Evolutionary conservation across 2,113 vertebrate genomes (phyloP), one percentile per base, ranked within the genome.

Genomic region (Myiozetetes cayanensis): DNA sequence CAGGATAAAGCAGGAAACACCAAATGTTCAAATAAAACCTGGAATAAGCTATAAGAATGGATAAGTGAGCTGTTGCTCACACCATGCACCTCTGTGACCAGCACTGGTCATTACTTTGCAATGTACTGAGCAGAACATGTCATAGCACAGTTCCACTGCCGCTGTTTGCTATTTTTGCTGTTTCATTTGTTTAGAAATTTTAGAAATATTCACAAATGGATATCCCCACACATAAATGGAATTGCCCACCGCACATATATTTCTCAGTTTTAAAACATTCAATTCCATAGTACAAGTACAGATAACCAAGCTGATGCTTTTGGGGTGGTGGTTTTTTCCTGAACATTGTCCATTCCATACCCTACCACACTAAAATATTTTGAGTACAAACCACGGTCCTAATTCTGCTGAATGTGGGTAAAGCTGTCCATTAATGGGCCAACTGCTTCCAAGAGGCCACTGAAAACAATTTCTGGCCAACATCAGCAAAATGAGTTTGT

Each of bases 81-180:
- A 28, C 5, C 0, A 0, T 6, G 5, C 37, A 27, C 4, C 47
- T 84, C n/a, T 19, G 9, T 2, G 15, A 61, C 8, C 37, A 65
- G 33, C 21, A 43, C 31, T 6, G 18, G 44, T 44, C 44, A 44
- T 44, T 44, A 44, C 17, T 50, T 73, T 62, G 21, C 58, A 61
- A 62, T 1, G 6, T 10, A 27, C 2, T 47, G n/a, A 72, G 37
- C 6, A 63, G 43, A 75, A 71, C 14, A 25, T 46, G 8, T 62
- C n/a, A 76, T 3, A 68, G 25, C 11, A 65, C 6, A 27, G 37
- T n/a, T 75, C 47, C 27, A 27, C 30, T 19, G 50, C 6, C 4
- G 1, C 16, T 65, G 9, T 8, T 24, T 22, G 20, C 46, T 68
- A 30, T 8, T 59, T 59, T n/a, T 75, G 44, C 33, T 49, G 31